Base-by-base conservation (phyloP, 2,888 invertebrate species). In the Dendrolimus pini region DNA sequence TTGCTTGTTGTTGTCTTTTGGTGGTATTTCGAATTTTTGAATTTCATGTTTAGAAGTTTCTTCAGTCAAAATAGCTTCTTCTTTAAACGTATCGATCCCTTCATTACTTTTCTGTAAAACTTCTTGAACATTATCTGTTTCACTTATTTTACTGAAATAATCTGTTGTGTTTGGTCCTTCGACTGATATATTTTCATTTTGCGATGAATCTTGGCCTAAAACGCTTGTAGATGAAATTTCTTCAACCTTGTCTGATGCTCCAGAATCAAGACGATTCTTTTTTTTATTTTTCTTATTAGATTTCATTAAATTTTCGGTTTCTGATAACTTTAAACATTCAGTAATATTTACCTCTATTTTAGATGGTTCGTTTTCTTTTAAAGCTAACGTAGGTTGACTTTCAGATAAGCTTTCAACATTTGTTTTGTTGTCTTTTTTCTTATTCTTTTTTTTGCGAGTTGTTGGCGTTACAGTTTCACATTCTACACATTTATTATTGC, bases 261-360 rank as follows among this genome's bases (percentile, higher is more conserved):
- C 87, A 8, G 84, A 85, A 65, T 88, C 89, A 64, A 65, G 75
- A 1, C 77, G 75, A 62, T 84, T 86, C 61, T 88, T 88, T 62
- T 87, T 88, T 60, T 89, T 88, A 60, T 83, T 87, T 64, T 88
- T 89, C 69, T 88, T 89, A 64, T 80, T 82, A 0, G 69, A 8
- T 47, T 47, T 47, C 6, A 10, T 47, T 10, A 12, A 10, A 12
- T 47, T 47, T 12, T 47, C 47, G 12, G 12, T 9, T 47, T 47
- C 47, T 7, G 30, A 30, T 30, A 30, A 30, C 6, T 3, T 30
- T 30, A 42, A 10, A 0, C 14, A 14, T 55, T 59, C 55, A 8
- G 58, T 41, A 30, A 30, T 30, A 30, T 56, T 61, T 61, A 9
- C 7, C 2, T 41, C 53, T 41, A 58, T 55, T 55, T 54, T 60